Evolutionary conservation across 2,888 invertebrate species (phyloP), one percentile per base, ranked within the genome.

Genomic region (Lasiommata megera): DNA sequence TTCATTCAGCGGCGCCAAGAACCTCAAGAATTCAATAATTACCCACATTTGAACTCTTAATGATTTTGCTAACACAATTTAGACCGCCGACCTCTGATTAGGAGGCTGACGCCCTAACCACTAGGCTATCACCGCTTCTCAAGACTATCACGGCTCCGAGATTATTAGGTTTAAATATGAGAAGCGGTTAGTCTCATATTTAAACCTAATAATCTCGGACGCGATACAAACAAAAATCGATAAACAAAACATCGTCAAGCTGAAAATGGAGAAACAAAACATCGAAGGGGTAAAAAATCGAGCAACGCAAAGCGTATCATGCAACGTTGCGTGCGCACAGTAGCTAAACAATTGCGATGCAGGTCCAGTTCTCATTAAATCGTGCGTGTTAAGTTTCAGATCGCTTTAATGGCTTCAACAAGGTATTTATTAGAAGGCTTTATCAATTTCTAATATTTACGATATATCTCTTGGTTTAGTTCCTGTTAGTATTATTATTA

Each of bases 301-400:
- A 53, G 14, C 9, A 54, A 50, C 57, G 53, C 55, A 58, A 62
- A 56, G 40, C 56, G 56, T 54, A 64, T 63, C 89, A 89, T 85
- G 89, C 89, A 77, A 89, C 76, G 79, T 88, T 76, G 88, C 87
- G 87, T 88, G 86, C 74, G 73, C 61, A 68, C 67, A 66, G 68
- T 70, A 73, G 73, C 69, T 55, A 54, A 61, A 61, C 58, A 62
- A 58, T 54, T 53, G 60, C 61, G 48, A 54, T 54, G 57, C 57
- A 34, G 47, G 41, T 44, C 56, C 52, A 54, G 52, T 60, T 61
- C 68, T 68, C 69, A 66, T 70, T 71, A 70, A 65, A 61, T 59
- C 63, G 63, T 66, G 69, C 69, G 67, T 68, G 70, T 65, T 54
- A 65, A 55, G 65, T 63, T 62, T 54, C 53, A 56, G 64, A 67